Evolutionary conservation across 2,888 invertebrate species (phyloP).

Genomic region (Seira ritae): DNA sequence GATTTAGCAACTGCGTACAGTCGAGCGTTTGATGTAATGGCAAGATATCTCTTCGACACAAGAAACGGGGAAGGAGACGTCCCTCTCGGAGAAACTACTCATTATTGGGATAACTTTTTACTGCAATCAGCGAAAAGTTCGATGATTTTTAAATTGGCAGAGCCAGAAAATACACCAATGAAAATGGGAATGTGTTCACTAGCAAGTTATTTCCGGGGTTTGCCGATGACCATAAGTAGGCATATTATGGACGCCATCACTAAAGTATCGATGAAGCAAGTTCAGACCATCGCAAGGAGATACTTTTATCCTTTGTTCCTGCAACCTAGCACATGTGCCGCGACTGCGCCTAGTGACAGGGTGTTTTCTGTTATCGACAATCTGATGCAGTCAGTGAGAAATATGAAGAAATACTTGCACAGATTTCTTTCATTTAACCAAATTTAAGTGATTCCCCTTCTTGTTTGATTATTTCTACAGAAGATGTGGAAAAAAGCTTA

Average conservation of each 20-base stretch:
- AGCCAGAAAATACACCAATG: constrained; percentile 77
- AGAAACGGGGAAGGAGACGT: constrained; percentile 32
- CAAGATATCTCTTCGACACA: constrained; percentile 78
- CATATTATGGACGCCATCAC: constrained; percentile 41
- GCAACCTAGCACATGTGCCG: constrained; percentile 37
- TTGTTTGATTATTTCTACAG: constrained; percentile 18
- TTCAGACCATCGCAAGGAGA: constrained; percentile 34
- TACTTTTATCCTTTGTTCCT: constrained; percentile 55
- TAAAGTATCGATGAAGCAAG: constrained; percentile 44
- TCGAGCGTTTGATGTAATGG: constrained; percentile 85
- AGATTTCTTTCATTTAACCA: too few species aligned
- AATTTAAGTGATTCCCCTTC: too few species aligned
- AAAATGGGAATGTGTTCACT: constrained; percentile 79
- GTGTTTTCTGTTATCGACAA: constrained; percentile 35
- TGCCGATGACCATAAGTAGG: constrained; percentile 79
- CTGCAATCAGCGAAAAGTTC: constrained; percentile 91
- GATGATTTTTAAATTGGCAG: constrained; percentile 89
- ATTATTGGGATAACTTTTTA: constrained; percentile 83
- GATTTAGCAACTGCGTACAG: constrained; percentile 87
- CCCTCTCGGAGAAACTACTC: constrained; percentile 10
- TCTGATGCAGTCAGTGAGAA: constrained; percentile 45
- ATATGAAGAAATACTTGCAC: too few species aligned
- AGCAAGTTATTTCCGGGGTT: constrained; percentile 74
- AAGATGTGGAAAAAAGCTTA: constrained; percentile 35
- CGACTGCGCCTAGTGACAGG: constrained; percentile 29